Evolutionary conservation across 2,888 invertebrate species (phyloP).

Genomic region (Eupithecia centaureata): DNA sequence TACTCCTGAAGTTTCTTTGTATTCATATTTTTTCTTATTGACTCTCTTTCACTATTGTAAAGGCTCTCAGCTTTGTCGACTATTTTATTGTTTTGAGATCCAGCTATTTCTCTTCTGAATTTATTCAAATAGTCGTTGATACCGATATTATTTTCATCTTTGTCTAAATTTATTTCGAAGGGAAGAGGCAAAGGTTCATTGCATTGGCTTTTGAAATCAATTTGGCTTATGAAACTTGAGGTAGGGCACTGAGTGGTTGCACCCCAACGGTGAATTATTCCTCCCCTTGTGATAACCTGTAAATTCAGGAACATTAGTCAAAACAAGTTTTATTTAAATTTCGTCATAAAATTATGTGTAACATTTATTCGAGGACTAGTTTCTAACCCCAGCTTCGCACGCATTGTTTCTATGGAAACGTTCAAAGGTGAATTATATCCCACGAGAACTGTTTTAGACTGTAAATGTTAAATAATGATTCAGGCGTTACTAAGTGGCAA

Average conservation of each 20-base stretch:
- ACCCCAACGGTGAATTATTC: conserved; percentile 77
- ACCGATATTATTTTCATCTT: conserved; percentile 20
- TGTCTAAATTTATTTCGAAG: conserved; percentile 21
- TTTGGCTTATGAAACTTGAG: conserved; percentile 55
- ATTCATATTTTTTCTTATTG: conserved; percentile 15
- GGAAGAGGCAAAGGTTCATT: conserved; percentile 38
- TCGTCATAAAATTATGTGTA: too few species aligned
- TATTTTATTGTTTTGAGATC: conserved; percentile 9
- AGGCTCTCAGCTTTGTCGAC: conserved; percentile 10
- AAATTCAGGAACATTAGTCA: not conserved
- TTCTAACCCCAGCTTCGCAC: too few species aligned
- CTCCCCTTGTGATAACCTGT: conserved; percentile 77
- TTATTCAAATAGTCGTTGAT: conserved; percentile 26
- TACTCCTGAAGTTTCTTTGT: conserved; percentile 31
- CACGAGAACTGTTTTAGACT: too few species aligned
- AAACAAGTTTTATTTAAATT: too few species aligned
- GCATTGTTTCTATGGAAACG: too few species aligned
- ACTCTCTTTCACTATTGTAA: conserved; percentile 15
- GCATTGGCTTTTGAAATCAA: conserved; percentile 59
- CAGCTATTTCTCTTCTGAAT: conserved; percentile 28
- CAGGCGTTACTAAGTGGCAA: too few species aligned
- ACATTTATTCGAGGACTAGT: too few species aligned
- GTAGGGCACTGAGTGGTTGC: conserved; percentile 76
- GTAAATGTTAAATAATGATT: too few species aligned
- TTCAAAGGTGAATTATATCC: too few species aligned